Conservation (phyloP, 2,888 invertebrate genomes). For the Pyrgus malvae region DNA sequence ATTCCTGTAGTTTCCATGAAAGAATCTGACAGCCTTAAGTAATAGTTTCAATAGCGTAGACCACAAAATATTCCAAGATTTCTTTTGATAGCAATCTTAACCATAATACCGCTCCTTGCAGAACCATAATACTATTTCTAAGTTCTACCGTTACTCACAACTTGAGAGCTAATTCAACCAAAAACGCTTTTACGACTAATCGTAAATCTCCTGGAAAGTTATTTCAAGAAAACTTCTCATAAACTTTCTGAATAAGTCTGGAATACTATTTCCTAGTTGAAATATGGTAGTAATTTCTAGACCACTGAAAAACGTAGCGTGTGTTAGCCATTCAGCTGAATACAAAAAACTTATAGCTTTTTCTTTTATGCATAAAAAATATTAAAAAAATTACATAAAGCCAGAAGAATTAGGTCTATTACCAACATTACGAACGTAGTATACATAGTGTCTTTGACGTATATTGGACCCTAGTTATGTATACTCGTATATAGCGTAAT, state of each 20-base stretch:
- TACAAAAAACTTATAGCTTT: not conserved
- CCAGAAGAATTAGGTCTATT: too few species aligned
- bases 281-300: slow-evolving; percentile 12
- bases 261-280: slow-evolving; percentile 18
- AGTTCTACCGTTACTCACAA: slow-evolving; percentile 55
- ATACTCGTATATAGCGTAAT: too few species aligned
- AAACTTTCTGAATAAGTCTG: slow-evolving; percentile 23
- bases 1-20: too few species aligned
- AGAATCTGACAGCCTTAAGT: too few species aligned
- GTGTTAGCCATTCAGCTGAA: slow-evolving; percentile 2
- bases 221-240: slow-evolving; percentile 41
- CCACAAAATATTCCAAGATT: too few species aligned
- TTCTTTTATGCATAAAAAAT: too few species aligned
- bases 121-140: slow-evolving; percentile 4
- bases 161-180: slow-evolving; percentile 63
- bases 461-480: too few species aligned
- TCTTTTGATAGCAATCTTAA: not conserved
- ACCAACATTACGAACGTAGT: too few species aligned
- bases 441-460: too few species aligned
- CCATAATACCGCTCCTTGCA: not conserved
- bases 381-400: too few species aligned
- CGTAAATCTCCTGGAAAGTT: slow-evolving; percentile 60
- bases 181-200: slow-evolving; percentile 60
- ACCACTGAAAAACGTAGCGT: slow-evolving; percentile 3
- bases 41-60: too few species aligned